Evolutionary conservation across 2,113 vertebrate species (phyloP).

Genomic region (Nannospalax galili): DNA sequence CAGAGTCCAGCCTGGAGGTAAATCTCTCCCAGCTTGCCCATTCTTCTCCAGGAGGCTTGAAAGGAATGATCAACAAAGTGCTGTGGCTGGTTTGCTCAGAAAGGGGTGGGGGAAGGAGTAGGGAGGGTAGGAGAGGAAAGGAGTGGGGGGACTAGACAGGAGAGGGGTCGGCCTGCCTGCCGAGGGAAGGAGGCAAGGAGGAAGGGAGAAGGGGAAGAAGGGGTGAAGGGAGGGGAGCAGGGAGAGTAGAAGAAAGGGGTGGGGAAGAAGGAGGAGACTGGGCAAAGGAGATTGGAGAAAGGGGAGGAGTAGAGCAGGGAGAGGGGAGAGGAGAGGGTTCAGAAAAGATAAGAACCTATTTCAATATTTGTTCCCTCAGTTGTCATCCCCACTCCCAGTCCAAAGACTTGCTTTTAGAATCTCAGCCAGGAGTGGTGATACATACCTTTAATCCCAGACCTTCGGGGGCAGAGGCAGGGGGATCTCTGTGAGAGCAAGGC

Average conservation of each 20-base stretch:
- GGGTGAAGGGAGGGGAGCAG: no score
- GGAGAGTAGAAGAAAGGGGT: accelerated
- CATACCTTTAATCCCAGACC: no score
- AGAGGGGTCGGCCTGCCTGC: not conserved
- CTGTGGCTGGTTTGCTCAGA: constrained; percentile 58
- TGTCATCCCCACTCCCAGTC: not conserved
- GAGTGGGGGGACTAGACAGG: not conserved
- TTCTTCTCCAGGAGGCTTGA: constrained; percentile 71
- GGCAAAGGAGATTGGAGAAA: not conserved
- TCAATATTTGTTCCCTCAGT: constrained; percentile 60
- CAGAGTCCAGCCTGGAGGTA: constrained; percentile 62
- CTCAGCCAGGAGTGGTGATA: no score
- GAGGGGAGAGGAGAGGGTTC: not conserved
- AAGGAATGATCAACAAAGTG: constrained; percentile 48
- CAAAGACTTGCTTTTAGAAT: constrained; percentile 39
- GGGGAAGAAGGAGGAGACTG: not conserved
- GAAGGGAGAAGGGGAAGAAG: not conserved
- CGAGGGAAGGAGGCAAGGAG: no score
- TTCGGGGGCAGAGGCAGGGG: no score
- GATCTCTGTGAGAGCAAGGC: no score
- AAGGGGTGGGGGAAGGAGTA: not conserved
- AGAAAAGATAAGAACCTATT: constrained; percentile 62
- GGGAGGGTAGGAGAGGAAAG: not conserved
- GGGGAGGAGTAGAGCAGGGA: not conserved
- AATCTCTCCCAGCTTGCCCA: constrained; percentile 65